Base-by-base conservation (phyloP, 2,888 invertebrate species). In the Gari tellinella region DNA sequence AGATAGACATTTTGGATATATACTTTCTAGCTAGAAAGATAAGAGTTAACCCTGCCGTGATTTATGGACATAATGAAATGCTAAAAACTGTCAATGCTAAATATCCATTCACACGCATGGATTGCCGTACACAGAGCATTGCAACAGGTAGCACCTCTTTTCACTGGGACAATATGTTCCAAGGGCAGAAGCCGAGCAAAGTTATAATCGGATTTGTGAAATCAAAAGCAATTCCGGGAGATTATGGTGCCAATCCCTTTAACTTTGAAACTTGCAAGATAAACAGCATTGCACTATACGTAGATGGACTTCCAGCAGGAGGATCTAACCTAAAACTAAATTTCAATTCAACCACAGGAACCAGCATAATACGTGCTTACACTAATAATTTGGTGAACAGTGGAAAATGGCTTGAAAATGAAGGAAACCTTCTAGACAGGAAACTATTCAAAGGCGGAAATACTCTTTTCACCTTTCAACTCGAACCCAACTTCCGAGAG, bases 361-460 rank as follows among this genome's bases (percentile, higher is more conserved):
- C 53, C 1, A 21, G 53, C 15, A 25, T 65, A 17, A 65, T 72
- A 55, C 53, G 70, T n/a, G 64, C 64, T 12, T 72, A 65, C 46
- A 64, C 53, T 26, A 65, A 72, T 37, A 37, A 60, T 31, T 25
- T 72, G 0, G 4, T 55, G 2, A 40, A 46, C 10, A 41, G 40
- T 14, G 69, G 69, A 15, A 74, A 61, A 19, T 74, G 74, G 74
- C 60, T 55, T 12, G 55, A 62, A 38, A 57, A 69, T 25, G 61
- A 56, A 52, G 69, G 68, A 5, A 64, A 64, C 41, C 49, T 25
- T 8, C 43, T 73, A 0, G 55, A 63, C 40, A 63, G 45, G 19
- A 25, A 58, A 1, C 67, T 67, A 45, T 68, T 40, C 56, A n/a
- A 46, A 40, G 52, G 40, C 17, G 74, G 69, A 1, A 45, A 43